phyloP scores from a whole-genome alignment of 2,113 vertebrate genomes.

The Terrapene triunguis region DNA sequence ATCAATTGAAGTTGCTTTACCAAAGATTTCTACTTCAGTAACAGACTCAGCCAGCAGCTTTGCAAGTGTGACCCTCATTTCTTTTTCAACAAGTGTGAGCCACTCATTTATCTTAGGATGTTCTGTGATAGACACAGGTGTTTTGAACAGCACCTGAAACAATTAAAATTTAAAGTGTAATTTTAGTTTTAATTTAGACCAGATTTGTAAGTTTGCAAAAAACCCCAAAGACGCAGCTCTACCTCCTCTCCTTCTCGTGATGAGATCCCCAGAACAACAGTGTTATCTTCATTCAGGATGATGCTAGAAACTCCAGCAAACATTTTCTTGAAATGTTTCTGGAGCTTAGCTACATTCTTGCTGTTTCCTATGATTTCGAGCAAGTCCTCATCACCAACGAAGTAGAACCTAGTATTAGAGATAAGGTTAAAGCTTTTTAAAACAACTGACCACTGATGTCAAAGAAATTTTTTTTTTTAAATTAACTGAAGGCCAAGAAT shows the following conservation, averaged over 20 bases:
- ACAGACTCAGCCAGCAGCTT: constrained; percentile 96
- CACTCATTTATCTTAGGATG: constrained; percentile 99
- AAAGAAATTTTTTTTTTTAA: background rate
- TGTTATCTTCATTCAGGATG: constrained; percentile 95
- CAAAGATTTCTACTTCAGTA: constrained; percentile 93
- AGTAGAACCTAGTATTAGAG: constrained; percentile 90
- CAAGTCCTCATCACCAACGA: constrained; percentile 97
- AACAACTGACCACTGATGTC: background rate
- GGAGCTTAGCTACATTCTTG: constrained; percentile 97
- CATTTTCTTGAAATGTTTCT: constrained; percentile 99
- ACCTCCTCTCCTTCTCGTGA: constrained; percentile 98
- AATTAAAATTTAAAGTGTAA: background rate
- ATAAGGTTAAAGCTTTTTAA: background rate
- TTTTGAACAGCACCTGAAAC: constrained; percentile 91
- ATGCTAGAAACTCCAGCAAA: constrained; percentile 98
- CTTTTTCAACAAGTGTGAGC: constrained; percentile 96
- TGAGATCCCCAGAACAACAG: constrained; percentile 93
- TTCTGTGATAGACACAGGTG: constrained; percentile 92
- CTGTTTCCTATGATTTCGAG: constrained; percentile 99
- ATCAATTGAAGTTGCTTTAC: constrained; percentile 91
- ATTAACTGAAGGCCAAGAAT: background rate
- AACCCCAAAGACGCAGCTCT: background rate
- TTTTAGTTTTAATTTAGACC: background rate
- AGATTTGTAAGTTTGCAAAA: background rate
- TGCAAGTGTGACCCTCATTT: constrained; percentile 97